Percentiles rank a stretch among this genome's conserved stretches.
These are phyloP conservation scores for Pheosia gnoma DNA, from an alignment of 2,888 invertebrate genomes.

Conservation along the genomic window DNA sequence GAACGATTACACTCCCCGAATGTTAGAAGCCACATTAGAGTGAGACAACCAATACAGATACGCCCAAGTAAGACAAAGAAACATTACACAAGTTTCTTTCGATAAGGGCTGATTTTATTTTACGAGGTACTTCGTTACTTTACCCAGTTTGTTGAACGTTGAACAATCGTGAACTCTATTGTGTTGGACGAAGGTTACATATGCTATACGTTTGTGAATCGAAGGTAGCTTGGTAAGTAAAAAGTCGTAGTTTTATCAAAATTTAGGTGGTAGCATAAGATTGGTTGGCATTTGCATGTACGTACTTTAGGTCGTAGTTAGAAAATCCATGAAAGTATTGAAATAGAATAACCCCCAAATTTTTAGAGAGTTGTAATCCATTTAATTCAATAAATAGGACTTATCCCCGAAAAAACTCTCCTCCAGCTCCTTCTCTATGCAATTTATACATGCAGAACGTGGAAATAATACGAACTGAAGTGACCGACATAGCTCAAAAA, in stretches of 20 bases:
- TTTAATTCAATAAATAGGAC: too few species aligned
- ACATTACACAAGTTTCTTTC: conserved; percentile 14
- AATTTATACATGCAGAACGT: too few species aligned
- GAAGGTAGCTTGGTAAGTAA: background rate
- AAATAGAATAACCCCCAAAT: too few species aligned
- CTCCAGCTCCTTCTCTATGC: too few species aligned
- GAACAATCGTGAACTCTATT: conserved; percentile 3
- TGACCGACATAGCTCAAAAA: too few species aligned
- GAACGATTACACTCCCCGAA: conserved; percentile 21
- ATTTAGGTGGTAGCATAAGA: background rate
- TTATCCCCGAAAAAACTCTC: too few species aligned
- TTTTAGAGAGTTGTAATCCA: too few species aligned
- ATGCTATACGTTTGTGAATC: background rate
- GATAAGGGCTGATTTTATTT: conserved; percentile 35
- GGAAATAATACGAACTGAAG: too few species aligned
- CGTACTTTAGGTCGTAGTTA: too few species aligned
- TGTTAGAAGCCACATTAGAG: conserved; percentile 18
- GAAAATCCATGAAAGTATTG: too few species aligned
- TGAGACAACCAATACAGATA: conserved; percentile 10
- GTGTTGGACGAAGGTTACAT: background rate
- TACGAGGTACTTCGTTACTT: conserved; percentile 33
- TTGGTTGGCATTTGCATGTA: too few species aligned
- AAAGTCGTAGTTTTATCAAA: background rate
- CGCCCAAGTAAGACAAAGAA: conserved; percentile 14
- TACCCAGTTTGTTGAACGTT: background rate